Evolutionary conservation across 2,797 vertebrate species (phyloP), one percentile per base, ranked within the genome.

Genomic region (Coreius guichenoti): DNA sequence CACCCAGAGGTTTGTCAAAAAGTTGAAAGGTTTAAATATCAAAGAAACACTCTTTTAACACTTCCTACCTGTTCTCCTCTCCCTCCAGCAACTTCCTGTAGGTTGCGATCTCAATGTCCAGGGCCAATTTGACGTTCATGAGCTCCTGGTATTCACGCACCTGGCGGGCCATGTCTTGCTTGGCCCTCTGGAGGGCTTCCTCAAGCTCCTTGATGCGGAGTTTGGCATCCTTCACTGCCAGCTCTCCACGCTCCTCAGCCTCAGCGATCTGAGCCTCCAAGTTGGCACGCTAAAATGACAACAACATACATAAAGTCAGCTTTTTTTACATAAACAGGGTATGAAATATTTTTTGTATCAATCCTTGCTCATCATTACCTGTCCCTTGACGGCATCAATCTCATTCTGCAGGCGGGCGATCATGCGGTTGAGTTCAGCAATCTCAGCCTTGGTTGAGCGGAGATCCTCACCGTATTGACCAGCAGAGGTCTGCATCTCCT

Each of bases 101-200:
- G 90, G 95, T 95, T 91, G 94, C 95, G 9, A 97, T 99, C 93
- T 99, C 98, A 0, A 99, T 97, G 90, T 99, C 98, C 94, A 99
- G 93, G 81, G 97, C 97, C 90, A 99, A 86, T 86, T 99, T 99
- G 92, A 97, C 94, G 0, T 97, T 98, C 95, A 98, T 95, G 89
- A 99, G 96, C 86, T 97, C 96, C 93, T 99, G 97, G 92, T 98
- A 98, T 77, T 99, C 97, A 0, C 96, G 92, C 89, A 98, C 94
- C 94, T 99, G 96, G 80, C 95, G 93, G 61, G 97, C 96, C 96
- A 99, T 95, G 91, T 98, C 96, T 2, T 98, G 96, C 94, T 98
- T 98, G 92, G 96, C 96, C 92, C 94, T 97, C 92, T 96, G 95
- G 43, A 99, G 93, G 84, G 97, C 97, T 0, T 92, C 93, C 87